Percentiles rank a stretch among this genome's conserved stretches.
phyloP scores from a whole-genome alignment of 2,113 vertebrate genomes.

The Euleptes europaea region DNA sequence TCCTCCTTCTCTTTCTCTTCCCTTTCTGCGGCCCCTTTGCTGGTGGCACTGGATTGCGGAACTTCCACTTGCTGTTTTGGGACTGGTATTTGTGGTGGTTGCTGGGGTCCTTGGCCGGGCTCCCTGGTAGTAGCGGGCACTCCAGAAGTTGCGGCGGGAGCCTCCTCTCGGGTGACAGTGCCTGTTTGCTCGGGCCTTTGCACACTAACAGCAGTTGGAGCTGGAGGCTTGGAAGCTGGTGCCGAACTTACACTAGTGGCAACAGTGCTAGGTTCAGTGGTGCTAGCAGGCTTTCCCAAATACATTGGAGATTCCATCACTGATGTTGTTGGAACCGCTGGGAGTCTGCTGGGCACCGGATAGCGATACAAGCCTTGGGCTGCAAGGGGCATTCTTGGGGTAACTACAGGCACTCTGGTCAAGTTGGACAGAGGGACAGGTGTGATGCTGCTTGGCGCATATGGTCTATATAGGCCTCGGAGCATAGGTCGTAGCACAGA shows the following conservation, averaged over 20 bases:
- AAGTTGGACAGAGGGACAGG: slow-evolving; percentile 91
- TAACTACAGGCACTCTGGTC: slow-evolving; percentile 85
- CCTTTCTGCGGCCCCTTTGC: slow-evolving; percentile 64
- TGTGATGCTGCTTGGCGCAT: slow-evolving; percentile 79
- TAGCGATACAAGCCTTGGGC: slow-evolving; percentile 85
- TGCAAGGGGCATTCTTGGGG: slow-evolving; percentile 85
- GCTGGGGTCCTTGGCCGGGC: slow-evolving; percentile 28
- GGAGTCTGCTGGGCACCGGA: slow-evolving; percentile 76
- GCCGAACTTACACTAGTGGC: background rate
- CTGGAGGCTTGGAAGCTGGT: slow-evolving; percentile 2
- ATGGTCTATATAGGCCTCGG: slow-evolving; percentile 88
- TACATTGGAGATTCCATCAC: slow-evolving; percentile 88
- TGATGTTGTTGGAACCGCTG: slow-evolving; percentile 66
- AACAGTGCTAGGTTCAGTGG: slow-evolving; percentile 60
- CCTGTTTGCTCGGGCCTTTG: slow-evolving; percentile 57
- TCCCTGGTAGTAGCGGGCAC: slow-evolving; percentile 66
- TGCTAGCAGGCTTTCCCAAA: slow-evolving; percentile 83
- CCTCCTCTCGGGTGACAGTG: slow-evolving; percentile 66
- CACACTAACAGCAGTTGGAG: background rate
- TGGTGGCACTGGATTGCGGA: slow-evolving; percentile 49
- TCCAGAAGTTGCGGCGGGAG: slow-evolving; percentile 29
- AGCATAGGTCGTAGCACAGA: slow-evolving; percentile 88
- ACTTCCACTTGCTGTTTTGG: slow-evolving; percentile 53
- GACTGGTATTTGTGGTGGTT: accelerated
- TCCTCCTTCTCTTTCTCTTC: slow-evolving; percentile 87